These are phyloP conservation scores for Characodon lateralis DNA, from an alignment of 2,797 vertebrate species.

Conservation along the genomic window DNA sequence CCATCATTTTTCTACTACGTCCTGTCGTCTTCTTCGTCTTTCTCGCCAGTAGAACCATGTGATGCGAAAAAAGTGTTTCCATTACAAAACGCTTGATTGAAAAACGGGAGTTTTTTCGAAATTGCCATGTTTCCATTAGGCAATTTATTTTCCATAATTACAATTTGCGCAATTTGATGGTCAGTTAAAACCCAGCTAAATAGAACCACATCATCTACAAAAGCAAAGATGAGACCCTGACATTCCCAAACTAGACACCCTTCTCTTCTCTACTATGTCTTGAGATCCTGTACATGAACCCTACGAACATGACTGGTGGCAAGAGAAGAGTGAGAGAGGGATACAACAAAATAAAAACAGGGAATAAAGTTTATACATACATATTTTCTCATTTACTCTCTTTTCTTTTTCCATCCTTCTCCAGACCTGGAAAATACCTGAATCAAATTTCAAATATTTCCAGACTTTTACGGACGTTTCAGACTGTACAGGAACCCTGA, in stretches of 20 bases:
- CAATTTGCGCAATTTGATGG: too few relatives aligned
- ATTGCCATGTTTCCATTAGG: too few relatives aligned
- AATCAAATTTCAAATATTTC: neutral
- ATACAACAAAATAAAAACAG: neutral
- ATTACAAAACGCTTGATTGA: too few relatives aligned
- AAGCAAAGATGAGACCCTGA: neutral
- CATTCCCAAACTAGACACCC: neutral
- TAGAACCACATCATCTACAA: neutral
- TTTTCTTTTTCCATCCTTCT: neutral
- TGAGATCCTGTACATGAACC: neutral
- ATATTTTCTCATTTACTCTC: neutral
- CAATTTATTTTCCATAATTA: too few relatives aligned
- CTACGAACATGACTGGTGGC: neutral
- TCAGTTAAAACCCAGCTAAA: too few relatives aligned
- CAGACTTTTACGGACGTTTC: neutral
- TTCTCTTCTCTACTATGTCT: neutral
- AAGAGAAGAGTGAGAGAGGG: neutral
- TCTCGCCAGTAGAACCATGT: too few relatives aligned
- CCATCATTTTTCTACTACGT: too few relatives aligned
- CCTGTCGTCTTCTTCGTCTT: too few relatives aligned
- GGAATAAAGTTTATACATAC: neutral
- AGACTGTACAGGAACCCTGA: too few relatives aligned
- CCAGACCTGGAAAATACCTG: neutral
- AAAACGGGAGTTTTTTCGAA: too few relatives aligned
- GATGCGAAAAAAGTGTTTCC: too few relatives aligned